Base-by-base conservation (phyloP, 2,113 vertebrate species). In the Meriones unguiculatus region DNA sequence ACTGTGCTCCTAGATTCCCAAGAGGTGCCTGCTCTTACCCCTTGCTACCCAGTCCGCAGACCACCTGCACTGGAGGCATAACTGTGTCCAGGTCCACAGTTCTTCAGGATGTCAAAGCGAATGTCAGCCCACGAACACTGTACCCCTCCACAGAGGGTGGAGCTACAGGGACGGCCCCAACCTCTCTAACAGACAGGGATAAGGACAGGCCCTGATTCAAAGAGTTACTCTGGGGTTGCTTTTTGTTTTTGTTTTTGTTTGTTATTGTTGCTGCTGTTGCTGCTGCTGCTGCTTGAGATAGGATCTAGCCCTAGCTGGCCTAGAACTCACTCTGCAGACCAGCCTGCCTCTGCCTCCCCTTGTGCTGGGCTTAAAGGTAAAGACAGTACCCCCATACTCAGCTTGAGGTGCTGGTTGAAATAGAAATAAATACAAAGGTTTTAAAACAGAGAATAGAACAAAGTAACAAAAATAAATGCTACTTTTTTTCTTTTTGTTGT, bases 81-180 rank as follows among this genome's bases (percentile, higher is more conserved):
- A 38, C 65, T 92, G 22, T 78, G 35, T 28, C 32, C 24, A 50
- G 25, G 18, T 38, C 81, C 24, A 25, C 25, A 86, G 46, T 41
- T 70, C 86, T 12, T 82, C 38, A 90, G 28, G 78, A 82, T 77
- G 30, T 82, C 86, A 90, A 81, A 87, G 62, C 38, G 84, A 87
- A 38, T 13, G 82, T 92, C 81, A 90, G 38, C 62, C 80, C 38
- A 38, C 2, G 4, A 86, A 17, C 25, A 14, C 52, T 46, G 14
- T 22, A 41, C 17, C 1, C 22, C 32, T 89, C 54, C 78, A 41
- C 2, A 84, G 8, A 76, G 2, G 15, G 69, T 30, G 8, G 93
- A 73, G 32, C n/a, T 76, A 17, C 3, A 52, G 35, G 38, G 59
- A 87, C 93, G 28, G 90, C 38, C 80, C n/a, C 54, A 72, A 85